phyloP scores from a whole-genome alignment of 1,140 invertebrate genomes.

The Stegodyphus dumicola region DNA sequence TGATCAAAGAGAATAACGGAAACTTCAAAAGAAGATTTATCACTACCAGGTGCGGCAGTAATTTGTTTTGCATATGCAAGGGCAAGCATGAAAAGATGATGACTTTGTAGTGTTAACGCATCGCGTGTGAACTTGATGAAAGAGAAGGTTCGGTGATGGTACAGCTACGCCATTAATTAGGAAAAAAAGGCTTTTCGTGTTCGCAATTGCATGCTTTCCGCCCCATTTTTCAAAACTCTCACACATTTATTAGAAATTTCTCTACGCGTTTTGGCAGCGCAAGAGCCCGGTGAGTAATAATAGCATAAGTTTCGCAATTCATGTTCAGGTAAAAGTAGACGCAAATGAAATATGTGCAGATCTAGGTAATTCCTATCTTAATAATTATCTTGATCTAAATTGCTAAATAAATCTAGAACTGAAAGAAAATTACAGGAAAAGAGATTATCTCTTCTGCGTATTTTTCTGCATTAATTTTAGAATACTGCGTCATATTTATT shows the following conservation, averaged over 20 bases:
- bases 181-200: constrained; percentile 11
- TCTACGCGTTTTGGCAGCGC: constrained; percentile 31
- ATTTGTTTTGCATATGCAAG: constrained; percentile 28
- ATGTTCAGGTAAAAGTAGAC: too few relatives aligned
- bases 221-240: constrained; percentile 31
- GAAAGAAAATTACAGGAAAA: too few relatives aligned
- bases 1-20: too few relatives aligned
- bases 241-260: constrained; percentile 35
- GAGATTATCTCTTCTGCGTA: too few relatives aligned
- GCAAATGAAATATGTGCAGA: too few relatives aligned
- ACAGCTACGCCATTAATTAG: constrained; percentile 28
- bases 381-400: too few relatives aligned
- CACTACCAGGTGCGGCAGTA: constrained; percentile 13
- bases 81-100: constrained; percentile 15
- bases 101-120: constrained; percentile 40
- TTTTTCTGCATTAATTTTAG: too few relatives aligned
- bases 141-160: neutral
- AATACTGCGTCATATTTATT: too few relatives aligned
- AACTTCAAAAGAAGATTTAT: constrained; percentile 43
- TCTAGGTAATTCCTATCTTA: too few relatives aligned
- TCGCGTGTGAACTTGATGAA: constrained; percentile 29
- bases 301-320: too few relatives aligned
- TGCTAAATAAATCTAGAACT: too few relatives aligned
- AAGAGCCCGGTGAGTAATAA: neutral
- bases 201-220: constrained; percentile 16